Base-by-base conservation (phyloP, 2,888 invertebrate genomes). In the Philereme transversata region DNA sequence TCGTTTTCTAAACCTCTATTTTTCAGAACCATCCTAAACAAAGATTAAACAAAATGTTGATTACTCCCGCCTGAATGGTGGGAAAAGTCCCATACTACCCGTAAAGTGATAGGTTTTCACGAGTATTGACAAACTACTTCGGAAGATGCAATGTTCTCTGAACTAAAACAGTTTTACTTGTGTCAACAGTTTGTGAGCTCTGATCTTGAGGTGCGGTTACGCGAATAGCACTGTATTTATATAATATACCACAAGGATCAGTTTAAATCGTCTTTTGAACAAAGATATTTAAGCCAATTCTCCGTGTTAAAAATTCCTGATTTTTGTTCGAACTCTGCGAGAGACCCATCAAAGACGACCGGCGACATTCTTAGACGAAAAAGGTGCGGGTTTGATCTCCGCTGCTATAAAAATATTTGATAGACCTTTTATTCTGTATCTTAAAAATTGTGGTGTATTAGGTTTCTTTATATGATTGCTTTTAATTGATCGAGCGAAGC, bases 61-160 rank as follows among this genome's bases (percentile, higher is more conserved):
- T 68, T 57, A 63, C 73, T 68, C 75, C 79, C 78, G 76, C 43
- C 41, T 49, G 49, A 51, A 40, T 11, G 10, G 51, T 33, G n/a
- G 50, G 36, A 36, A 2, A 35, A n/a, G 45, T n/a, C 69, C 65
- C 73, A 76, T 73, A 54, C 69, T 60, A 41, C 33, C 46, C 53
- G 33, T 22, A 69, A 67, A 73, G 74, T 67, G 62, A 64, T 51
- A 58, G 57, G 60, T 56, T 69, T 70, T 71, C 74, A 71, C 8
- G 64, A 79, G 77, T 85, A 80, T 85, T 85, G 76, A 81, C 83
- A 70, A 65, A 75, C 71, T 72, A 71, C 84, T 85, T 73, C 68
- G 77, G 70, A 73, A 77, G 76, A 72, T 75, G 74, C 73, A 81
- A 74, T 80, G 83, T 82, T 81, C 61, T 45, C 77, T 78, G 78